Base-by-base conservation (phyloP, 2,888 invertebrate species). In the Alloscopus bannaensis region DNA sequence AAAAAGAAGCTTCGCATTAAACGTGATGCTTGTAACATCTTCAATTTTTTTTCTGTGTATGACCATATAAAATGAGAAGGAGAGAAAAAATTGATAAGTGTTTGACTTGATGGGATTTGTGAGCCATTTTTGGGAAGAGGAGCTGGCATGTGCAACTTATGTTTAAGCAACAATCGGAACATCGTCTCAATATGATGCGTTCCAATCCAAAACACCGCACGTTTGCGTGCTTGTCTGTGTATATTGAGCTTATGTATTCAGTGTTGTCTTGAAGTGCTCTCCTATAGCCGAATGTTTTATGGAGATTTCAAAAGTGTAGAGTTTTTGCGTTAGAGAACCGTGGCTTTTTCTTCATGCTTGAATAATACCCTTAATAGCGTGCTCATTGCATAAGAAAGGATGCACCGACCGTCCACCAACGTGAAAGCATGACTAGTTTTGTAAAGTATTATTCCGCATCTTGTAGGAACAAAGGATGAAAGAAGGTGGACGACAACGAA, bases 11-110 rank as follows among this genome's bases (percentile, higher is more conserved):
- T 13, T 47, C n/a, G 47, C 11, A 13, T 47, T 13, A 13, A 6
- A n/a, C 47, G 13, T 36, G 6, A n/a, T 6, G 16, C 28, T 28
- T 55, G 55, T 55, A 64, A 26, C 66, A 52, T 66, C 66, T 52
- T 66, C 66, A 52, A 55, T 55, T 66, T 65, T 65, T 50, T 11
- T 45, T 69, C 57, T 42, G 57, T 24, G 40, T 52, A 45, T 45
- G 57, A 55, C 68, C 55, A 68, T 52, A 52, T 68, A 55, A 68
- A 68, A 57, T 69, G 69, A 59, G 69, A 69, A 69, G 59, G 28
- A 42, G 18, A 45, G 16, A 52, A 50, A 20, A 20, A 50, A 50
- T 50, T 11, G 2, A 13, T 47, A 18, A 50, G 50, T 18, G 50
- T 69, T 16, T 52, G 50, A 50, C 31, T 50, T 50, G 36, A 50